Evolutionary conservation across 2,113 vertebrate species (phyloP), one percentile per base, ranked within the genome.

Genomic region (Sceloporus tristichus): DNA sequence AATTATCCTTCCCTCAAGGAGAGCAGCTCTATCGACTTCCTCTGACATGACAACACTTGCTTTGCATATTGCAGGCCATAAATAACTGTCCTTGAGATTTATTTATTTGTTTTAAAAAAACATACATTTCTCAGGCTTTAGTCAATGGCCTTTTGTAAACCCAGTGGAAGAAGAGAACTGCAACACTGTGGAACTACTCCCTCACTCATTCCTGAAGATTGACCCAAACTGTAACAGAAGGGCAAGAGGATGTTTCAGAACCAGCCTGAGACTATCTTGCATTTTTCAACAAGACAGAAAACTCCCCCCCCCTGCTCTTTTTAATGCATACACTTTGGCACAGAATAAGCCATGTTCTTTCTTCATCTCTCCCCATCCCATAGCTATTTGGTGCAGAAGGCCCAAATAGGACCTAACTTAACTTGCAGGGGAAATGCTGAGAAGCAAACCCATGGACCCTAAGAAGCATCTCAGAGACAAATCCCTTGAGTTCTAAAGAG

Each of bases 281-380:
- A 88, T 92, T 75, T 88, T 91, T 87, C 92, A 92, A 68, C 79
- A 91, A 92, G 92, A 75, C 80, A 65, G 62, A 94, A 40, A 87
- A 83, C 0, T 0, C 38, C 73, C 21, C 87, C 89, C 38, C 65
- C 8, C 6, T 25, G 16, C 21, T 71, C 18, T 66, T 2, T 71
- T 11, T n/a, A 83, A 75, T 18, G 56, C 82, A 48, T 88, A 84
- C 16, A 75, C 89, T 95, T 94, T 94, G 94, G 94, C 94, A 94
- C 90, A 86, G 9, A 89, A 62, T 87, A 85, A 92, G 87, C 82
- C 59, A 85, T 88, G 84, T 82, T 54, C 78, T 82, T 21, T 27
- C 65, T 79, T 42, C 42, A 27, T 53, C 23, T 9, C 42, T 71
- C 54, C 78, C 40, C 54, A 18, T 16, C 59, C 59, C 59, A 27